phyloP scores from a whole-genome alignment of 2,113 vertebrate species.

The Callocephalon fimbriatum region DNA sequence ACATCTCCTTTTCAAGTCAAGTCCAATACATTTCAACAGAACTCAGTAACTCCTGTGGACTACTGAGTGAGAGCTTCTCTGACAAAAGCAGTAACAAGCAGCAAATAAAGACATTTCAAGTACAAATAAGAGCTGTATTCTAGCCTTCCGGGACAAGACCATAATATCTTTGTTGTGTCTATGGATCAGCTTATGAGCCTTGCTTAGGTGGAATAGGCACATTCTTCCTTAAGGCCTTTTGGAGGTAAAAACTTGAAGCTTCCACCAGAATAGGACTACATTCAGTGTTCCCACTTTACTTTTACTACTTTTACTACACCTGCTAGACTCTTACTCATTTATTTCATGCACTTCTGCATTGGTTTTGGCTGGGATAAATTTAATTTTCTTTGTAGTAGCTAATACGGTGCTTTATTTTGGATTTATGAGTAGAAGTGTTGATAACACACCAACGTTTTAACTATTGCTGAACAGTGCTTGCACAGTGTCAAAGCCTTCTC shows the following conservation, averaged over 20 bases:
- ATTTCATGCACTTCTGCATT: not conserved
- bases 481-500: not conserved
- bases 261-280: not conserved
- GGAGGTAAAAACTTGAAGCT: not conserved
- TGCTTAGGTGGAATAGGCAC: not conserved
- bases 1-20: not conserved
- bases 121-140: not conserved
- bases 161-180: not conserved
- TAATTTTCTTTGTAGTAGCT: not conserved
- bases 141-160: not conserved
- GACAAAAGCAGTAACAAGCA: not conserved
- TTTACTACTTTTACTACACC: not conserved
- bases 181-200: not conserved
- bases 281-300: not conserved
- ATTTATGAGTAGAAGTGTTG: not conserved
- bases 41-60: not conserved
- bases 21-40: not conserved
- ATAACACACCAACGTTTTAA: not conserved
- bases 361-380: not conserved
- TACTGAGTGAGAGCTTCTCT: not conserved
- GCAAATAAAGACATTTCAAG: not conserved
- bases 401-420: not conserved
- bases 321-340: not conserved
- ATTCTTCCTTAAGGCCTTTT: not conserved
- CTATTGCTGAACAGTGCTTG: not conserved